Evolutionary conservation across 1,140 invertebrate genomes (phyloP), one percentile per base, ranked within the genome.

Genomic region (Drosophila chauvacae): DNA sequence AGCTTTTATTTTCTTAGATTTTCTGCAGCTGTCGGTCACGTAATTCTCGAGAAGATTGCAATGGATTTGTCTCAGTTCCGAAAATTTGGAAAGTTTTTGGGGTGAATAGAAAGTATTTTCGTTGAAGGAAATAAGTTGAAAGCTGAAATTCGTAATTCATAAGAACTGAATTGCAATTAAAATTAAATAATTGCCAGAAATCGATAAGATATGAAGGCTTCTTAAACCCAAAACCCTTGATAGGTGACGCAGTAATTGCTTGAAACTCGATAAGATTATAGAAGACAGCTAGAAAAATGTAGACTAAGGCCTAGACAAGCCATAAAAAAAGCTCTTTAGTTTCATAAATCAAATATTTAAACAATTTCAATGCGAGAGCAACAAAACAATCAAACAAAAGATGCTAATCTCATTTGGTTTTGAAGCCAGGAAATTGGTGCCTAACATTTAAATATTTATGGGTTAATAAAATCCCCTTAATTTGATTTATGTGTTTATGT

Each of bases 11-110:
- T 71, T 37, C 35, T 35, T 5, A 55, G 47, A 55, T 68, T 44
- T 33, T 37, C 14, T 23, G 39, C n/a, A 10, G 20, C 39, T 28
- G 35, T 30, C 3, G 42, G 55, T 73, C 80, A 81, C 80, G 80
- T 73, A 79, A 11, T 72, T 65, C 66, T 71, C 7, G 2, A 28
- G 48, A 50, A 73, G 44, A 60, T 72, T 59, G 11, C 18, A 6
- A 14, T 16, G 13, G 11, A 26, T 13, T 20, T 16, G 18, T 3
- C 13, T n/a, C 3, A 20, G 33, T 71, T 65, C 53, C 51, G 7
- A 33, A 48, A 71, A 69, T 20, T 23, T 28, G n/a, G 63, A 72
- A 71, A 71, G 44, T 44, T 72, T 35, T 61, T 44, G 33, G 9
- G 18, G 30, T 4, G 11, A 33, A 60, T 44, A 72, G 55, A 51